phyloP scores from a whole-genome alignment of 2,113 vertebrate species.

The Buteo buteo region DNA sequence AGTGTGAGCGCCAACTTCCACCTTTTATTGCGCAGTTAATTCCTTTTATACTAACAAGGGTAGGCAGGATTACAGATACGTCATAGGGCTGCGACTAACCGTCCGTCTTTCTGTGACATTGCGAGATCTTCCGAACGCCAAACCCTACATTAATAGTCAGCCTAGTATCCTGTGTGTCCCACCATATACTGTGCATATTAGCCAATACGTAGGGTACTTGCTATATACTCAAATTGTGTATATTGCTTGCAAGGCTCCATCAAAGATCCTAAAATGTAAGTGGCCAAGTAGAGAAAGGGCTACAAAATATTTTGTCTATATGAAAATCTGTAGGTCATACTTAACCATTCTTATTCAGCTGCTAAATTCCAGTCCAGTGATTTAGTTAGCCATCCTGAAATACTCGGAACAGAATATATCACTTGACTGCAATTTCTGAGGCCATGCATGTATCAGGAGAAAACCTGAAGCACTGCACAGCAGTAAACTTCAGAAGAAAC shows the following conservation, averaged over 20 bases:
- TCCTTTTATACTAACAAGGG: too few species aligned
- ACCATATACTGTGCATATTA: background rate
- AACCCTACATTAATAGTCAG: background rate
- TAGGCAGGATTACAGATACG: too few species aligned
- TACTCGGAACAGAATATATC: background rate
- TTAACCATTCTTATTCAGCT: background rate
- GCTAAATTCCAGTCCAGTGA: background rate
- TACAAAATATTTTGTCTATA: background rate
- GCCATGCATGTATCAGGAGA: accelerated
- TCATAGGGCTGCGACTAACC: too few species aligned
- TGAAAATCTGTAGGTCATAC: background rate
- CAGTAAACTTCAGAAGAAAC: background rate
- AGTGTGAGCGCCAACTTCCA: too few species aligned
- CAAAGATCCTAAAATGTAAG: background rate
- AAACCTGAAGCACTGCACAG: background rate
- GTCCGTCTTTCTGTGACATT: too few species aligned
- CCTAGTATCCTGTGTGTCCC: background rate
- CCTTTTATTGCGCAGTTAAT: too few species aligned
- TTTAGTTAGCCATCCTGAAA: background rate
- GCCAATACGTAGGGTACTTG: background rate
- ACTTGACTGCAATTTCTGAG: background rate
- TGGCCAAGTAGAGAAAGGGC: background rate
- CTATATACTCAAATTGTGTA: background rate
- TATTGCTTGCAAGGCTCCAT: background rate
- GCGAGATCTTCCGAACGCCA: too few species aligned